Conservation (phyloP, 1,140 invertebrate genomes). For the Psix sp. region DNA sequence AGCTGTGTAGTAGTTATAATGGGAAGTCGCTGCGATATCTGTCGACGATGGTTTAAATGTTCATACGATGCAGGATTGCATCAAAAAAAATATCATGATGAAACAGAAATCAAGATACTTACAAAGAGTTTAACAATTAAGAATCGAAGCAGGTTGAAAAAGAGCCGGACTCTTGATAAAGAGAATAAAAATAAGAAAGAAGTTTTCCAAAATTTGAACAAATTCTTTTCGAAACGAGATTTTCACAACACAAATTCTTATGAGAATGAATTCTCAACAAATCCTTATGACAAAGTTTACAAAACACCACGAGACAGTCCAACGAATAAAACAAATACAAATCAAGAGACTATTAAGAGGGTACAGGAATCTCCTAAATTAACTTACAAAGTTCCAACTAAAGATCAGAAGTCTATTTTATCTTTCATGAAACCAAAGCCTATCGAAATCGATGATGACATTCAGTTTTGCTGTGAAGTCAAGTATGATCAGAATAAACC, state of each 20-base stretch:
- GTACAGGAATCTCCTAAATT: not conserved
- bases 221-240: too few species aligned
- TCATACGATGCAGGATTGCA: not conserved
- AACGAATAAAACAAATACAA: too few species aligned
- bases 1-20: constrained; percentile 4
- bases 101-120: not conserved
- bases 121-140: not conserved
- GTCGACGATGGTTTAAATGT: constrained; percentile 13
- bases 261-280: too few species aligned
- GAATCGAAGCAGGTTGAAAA: not conserved
- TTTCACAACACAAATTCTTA: too few species aligned
- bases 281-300: too few species aligned
- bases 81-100: not conserved
- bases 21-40: constrained; percentile 12
- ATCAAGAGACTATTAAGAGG: too few species aligned
- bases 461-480: constrained; percentile 4
- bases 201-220: too few species aligned
- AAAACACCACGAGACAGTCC: too few species aligned
- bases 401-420: not conserved
- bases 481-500: not conserved
- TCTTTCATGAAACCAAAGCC: too few species aligned
- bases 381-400: not conserved
- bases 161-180: not conserved
- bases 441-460: constrained; percentile 1
- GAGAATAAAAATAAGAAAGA: too few species aligned